phyloP scores from a whole-genome alignment of 2,113 vertebrate species.

The Oceanodroma tethys region DNA sequence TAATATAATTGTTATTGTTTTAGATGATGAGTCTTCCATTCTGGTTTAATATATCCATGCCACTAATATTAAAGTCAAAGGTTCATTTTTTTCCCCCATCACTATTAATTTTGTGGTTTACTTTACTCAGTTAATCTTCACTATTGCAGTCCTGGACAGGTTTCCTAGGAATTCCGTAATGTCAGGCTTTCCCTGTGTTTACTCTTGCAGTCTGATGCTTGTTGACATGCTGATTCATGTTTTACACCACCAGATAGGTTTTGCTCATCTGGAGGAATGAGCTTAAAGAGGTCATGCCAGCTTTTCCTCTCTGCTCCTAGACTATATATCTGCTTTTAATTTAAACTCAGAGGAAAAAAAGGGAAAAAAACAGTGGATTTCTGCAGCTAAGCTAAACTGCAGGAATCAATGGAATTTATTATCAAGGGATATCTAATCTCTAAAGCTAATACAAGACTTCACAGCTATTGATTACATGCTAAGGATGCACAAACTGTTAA shows the following conservation, averaged over 20 bases:
- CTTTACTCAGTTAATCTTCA: slow-evolving; percentile 29
- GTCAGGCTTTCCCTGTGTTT: slow-evolving; percentile 48
- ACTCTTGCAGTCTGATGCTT: slow-evolving; percentile 33
- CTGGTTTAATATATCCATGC: neutral
- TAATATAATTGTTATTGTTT: neutral
- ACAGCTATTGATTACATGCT: slow-evolving; percentile 80
- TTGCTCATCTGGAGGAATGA: slow-evolving; percentile 59
- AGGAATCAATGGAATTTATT: slow-evolving; percentile 86
- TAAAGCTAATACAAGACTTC: slow-evolving; percentile 76
- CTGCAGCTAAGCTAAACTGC: slow-evolving; percentile 67
- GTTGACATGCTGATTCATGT: slow-evolving; percentile 64
- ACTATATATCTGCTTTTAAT: slow-evolving; percentile 83
- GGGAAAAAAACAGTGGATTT: slow-evolving; percentile 65
- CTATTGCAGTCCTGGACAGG: neutral
- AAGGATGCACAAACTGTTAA: slow-evolving; percentile 77
- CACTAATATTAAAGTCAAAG: neutral
- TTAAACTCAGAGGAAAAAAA: slow-evolving; percentile 61
- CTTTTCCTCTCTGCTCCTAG: slow-evolving; percentile 40
- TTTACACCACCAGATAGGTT: slow-evolving; percentile 39
- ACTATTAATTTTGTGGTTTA: slow-evolving; percentile 35
- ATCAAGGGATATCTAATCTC: slow-evolving; percentile 78
- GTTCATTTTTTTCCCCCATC: neutral
- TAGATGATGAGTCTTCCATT: neutral
- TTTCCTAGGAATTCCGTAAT: slow-evolving; percentile 39
- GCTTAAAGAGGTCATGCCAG: slow-evolving; percentile 57